phyloP scores from a whole-genome alignment of 92 coral and sea anemone species.

The Actinostola sp. region DNA sequence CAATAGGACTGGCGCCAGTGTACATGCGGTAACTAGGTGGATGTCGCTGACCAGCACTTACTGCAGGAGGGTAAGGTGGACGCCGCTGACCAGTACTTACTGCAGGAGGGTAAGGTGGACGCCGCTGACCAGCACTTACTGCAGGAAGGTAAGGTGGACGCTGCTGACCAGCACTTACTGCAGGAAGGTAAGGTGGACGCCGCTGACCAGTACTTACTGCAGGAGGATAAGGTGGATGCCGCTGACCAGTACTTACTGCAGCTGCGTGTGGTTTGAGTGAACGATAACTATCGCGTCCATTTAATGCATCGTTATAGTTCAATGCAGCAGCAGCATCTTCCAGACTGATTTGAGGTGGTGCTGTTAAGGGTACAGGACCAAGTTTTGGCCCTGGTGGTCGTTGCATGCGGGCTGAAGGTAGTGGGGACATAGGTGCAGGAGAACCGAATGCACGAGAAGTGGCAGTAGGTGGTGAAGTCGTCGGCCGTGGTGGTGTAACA shows the following conservation, averaged over 20 bases:
- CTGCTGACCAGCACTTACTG: not conserved
- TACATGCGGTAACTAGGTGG: not conserved
- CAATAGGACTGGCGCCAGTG: not conserved
- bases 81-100: not conserved
- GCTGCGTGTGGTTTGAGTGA: not conserved
- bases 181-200: not conserved
- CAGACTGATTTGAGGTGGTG: constrained; percentile 1
- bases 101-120: constrained; percentile 2
- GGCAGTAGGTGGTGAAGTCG: constrained; percentile 14
- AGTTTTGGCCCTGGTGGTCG: too few relatives aligned
- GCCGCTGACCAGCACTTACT: not conserved
- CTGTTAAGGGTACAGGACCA: not conserved
- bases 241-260: not conserved
- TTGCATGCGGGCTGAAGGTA: too few relatives aligned
- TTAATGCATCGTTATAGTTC: not conserved
- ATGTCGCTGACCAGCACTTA: not conserved
- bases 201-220: not conserved
- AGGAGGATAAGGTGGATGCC: not conserved
- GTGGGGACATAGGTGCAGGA: constrained; percentile 5
- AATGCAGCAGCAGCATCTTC: constrained; percentile 2
- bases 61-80: constrained; percentile 5
- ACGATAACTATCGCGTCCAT: too few relatives aligned
- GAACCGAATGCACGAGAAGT: constrained; percentile 18
- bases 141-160: not conserved
- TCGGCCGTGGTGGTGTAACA: constrained; percentile 13